These are phyloP conservation scores for pig (Sus scrofa) DNA, from an alignment of 2,113 vertebrate genomes.

Conservation along the genomic window DNA sequence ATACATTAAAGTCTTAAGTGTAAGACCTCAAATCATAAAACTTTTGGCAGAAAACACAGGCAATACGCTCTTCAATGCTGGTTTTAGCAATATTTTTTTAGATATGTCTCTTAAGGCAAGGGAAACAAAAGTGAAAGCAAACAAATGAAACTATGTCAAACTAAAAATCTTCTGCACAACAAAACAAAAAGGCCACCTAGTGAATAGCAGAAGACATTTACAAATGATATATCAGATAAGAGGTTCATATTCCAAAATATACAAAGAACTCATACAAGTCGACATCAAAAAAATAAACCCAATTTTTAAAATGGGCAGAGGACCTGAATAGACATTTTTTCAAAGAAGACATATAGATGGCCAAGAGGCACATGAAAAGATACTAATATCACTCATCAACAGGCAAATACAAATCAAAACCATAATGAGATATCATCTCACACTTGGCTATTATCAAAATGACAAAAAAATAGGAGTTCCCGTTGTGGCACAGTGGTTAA, in stretches of 20 bases:
- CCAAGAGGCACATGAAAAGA: background rate
- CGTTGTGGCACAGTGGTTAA: too few relatives aligned
- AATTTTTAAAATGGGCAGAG: background rate
- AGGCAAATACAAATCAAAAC: background rate
- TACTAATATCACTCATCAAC: background rate
- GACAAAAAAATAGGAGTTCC: too few relatives aligned
- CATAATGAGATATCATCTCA: background rate
- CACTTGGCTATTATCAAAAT: background rate
- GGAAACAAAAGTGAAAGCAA: background rate
- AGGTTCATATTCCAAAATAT: background rate
- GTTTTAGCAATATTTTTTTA: background rate
- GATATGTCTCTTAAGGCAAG: background rate
- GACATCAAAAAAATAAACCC: background rate
- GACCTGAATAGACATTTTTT: background rate
- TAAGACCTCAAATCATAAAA: background rate
- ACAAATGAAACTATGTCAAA: background rate
- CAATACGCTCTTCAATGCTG: background rate
- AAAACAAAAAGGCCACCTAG: background rate
- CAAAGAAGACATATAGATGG: background rate
- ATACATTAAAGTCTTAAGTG: background rate
- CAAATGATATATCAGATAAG: background rate
- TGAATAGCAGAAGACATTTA: background rate
- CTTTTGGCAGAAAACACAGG: background rate
- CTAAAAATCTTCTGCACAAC: background rate
- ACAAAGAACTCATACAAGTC: background rate